Percentiles rank a stretch among this genome's conserved stretches.
Conservation (phyloP, 2,888 invertebrate species). For the Agriotes lineatus region DNA sequence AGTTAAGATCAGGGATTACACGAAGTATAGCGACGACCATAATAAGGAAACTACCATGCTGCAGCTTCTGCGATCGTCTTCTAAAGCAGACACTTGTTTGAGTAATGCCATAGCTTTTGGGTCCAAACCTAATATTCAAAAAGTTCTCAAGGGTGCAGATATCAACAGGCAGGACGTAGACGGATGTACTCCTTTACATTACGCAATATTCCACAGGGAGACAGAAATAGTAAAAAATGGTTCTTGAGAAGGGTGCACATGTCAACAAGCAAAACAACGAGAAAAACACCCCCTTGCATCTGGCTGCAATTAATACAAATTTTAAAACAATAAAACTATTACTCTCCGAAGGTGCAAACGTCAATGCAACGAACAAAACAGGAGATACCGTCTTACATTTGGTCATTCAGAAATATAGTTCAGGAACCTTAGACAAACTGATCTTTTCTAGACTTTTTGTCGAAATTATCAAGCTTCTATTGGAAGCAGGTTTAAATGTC, state of each 20-base stretch:
- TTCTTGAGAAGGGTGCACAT: slow-evolving; percentile 8
- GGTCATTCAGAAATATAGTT: background rate
- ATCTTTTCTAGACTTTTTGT: too few species aligned
- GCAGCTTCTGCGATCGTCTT: too few species aligned
- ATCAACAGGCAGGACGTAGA: too few species aligned
- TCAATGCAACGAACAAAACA: background rate
- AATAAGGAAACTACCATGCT: too few species aligned
- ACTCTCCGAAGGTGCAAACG: background rate
- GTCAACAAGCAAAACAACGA: slow-evolving; percentile 10
- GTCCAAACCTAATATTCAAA: too few species aligned
- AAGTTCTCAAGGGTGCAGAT: too few species aligned
- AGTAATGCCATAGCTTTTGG: too few species aligned
- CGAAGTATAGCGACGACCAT: background rate
- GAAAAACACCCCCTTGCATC: slow-evolving; percentile 15
- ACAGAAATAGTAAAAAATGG: slow-evolving; percentile 20
- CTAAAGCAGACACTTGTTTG: too few species aligned
- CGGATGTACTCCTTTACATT: slow-evolving; percentile 17
- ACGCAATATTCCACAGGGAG: slow-evolving; percentile 11
- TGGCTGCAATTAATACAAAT: background rate
- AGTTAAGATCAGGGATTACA: background rate
- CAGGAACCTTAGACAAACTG: too few species aligned
- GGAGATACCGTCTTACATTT: slow-evolving; percentile 7
- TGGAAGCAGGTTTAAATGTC: background rate
- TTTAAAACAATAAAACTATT: slow-evolving; percentile 1
- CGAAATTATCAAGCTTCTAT: background rate